These are phyloP conservation scores for Penaeus japonicus DNA, from an alignment of 1,140 invertebrate species.

Conservation along the genomic window DNA sequence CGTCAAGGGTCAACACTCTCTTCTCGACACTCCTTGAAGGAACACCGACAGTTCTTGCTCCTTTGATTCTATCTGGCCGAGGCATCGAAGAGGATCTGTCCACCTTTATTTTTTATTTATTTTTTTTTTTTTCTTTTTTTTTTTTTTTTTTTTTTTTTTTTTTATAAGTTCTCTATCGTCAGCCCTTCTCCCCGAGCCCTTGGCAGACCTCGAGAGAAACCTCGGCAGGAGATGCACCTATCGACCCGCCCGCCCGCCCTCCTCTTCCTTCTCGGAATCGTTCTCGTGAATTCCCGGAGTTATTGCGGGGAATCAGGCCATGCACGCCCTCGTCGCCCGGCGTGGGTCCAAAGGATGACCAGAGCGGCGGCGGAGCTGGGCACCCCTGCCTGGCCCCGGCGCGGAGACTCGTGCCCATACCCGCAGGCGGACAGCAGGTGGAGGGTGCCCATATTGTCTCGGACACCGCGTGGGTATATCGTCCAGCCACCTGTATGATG, in stretches of 20 bases:
- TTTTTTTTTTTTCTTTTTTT: background rate
- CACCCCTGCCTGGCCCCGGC: constrained; percentile 34
- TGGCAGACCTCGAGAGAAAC: too few species aligned
- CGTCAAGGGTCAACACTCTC: too few species aligned
- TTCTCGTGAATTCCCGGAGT: too few species aligned
- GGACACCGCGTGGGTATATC: constrained; percentile 38
- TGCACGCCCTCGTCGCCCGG: background rate
- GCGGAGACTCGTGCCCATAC: constrained; percentile 52
- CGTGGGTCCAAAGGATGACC: constrained; percentile 26
- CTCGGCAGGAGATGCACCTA: too few species aligned
- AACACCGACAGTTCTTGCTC: background rate
- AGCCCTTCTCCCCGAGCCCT: background rate
- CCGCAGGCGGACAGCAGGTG: constrained; percentile 46
- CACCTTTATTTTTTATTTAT: background rate
- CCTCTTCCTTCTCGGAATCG: too few species aligned
- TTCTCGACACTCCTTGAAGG: background rate
- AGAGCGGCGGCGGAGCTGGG: background rate
- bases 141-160: background rate
- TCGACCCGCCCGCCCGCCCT: too few species aligned
- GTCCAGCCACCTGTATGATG: constrained; percentile 38
- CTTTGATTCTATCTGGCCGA: background rate
- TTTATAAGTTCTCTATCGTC: background rate
- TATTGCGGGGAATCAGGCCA: background rate
- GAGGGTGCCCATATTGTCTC: constrained; percentile 47
- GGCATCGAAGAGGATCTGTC: background rate